These are phyloP conservation scores for Epinephelus awoara DNA, from an alignment of 2,797 vertebrate genomes.

Conservation along the genomic window DNA sequence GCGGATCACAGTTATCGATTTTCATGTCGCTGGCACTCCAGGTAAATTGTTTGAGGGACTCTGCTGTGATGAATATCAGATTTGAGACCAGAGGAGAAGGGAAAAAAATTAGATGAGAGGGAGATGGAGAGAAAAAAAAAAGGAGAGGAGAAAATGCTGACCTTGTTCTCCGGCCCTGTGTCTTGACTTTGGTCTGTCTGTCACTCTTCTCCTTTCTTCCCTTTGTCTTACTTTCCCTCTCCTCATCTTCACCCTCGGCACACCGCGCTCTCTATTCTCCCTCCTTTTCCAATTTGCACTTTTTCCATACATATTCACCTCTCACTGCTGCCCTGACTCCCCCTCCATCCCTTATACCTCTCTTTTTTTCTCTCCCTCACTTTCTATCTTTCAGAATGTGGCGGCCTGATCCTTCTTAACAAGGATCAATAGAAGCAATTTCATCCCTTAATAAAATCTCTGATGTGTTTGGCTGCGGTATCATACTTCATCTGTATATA, in stretches of 20 bases:
- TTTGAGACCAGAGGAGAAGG: conserved; percentile 80
- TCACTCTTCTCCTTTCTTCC: conserved; percentile 57
- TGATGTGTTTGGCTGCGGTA: conserved; percentile 67
- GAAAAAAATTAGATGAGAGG: conserved; percentile 70
- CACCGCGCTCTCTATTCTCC: conserved; percentile 32
- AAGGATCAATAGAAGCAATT: conserved; percentile 87
- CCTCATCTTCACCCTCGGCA: conserved; percentile 47
- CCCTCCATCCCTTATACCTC: conserved; percentile 31
- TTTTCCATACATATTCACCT: conserved; percentile 63
- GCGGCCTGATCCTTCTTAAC: conserved; percentile 81
- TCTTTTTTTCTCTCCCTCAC: conserved; percentile 34
- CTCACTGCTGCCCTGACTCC: conserved; percentile 43
- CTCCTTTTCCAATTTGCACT: conserved; percentile 37
- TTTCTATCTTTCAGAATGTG: conserved; percentile 48
- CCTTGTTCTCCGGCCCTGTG: conserved; percentile 73
- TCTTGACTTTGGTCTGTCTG: conserved; percentile 56
- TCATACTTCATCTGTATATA: conserved; percentile 70
- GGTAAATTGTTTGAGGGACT: conserved; percentile 92
- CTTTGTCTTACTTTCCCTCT: conserved; percentile 51
- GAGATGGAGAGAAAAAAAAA: conserved; percentile 77
- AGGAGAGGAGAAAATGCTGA: conserved; percentile 87
- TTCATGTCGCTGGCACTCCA: conserved; percentile 88
- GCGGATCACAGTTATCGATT: conserved; percentile 91
- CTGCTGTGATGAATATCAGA: conserved; percentile 92
- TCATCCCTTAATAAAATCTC: conserved; percentile 83